A percentile compares a stretch with the other conserved stretches of the same genome.
These are phyloP conservation scores for Strigamia crassipes DNA, from an alignment of 2,888 invertebrate species.

Conservation along the genomic window DNA sequence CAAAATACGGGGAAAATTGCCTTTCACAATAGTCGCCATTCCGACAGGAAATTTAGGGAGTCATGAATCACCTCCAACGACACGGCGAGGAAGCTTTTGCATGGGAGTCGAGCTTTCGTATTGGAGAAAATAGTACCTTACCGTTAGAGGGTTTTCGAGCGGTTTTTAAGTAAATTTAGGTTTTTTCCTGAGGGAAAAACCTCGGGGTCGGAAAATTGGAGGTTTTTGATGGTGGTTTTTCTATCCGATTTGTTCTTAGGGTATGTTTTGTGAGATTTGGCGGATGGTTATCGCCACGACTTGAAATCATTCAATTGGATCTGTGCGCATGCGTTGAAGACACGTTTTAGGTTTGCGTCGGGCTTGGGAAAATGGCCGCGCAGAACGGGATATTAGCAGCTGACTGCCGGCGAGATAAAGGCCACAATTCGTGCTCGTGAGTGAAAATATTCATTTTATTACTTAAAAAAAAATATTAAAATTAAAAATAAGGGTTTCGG, in stretches of 20 bases:
- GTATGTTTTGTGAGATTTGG: neutral
- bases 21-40: slow-evolving; percentile 42
- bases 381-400: neutral
- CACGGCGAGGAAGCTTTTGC: neutral
- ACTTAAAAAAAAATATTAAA: too few relatives aligned
- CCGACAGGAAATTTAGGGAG: slow-evolving; percentile 42
- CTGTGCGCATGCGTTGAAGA: neutral
- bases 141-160: neutral
- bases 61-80: slow-evolving; percentile 44
- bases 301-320: neutral
- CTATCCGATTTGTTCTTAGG: neutral
- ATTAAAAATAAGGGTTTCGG: too few relatives aligned
- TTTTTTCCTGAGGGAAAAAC: too few relatives aligned
- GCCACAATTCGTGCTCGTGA: neutral
- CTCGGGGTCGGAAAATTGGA: neutral
- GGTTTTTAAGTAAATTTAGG: too few relatives aligned
- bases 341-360: neutral
- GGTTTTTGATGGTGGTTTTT: neutral
- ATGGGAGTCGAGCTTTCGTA: neutral
- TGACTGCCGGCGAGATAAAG: neutral
- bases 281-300: slow-evolving; percentile 6
- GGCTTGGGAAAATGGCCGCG: neutral
- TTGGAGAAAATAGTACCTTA: neutral
- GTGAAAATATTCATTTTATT: too few relatives aligned
- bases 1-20: slow-evolving; percentile 43